phyloP scores from a whole-genome alignment of 2,888 invertebrate genomes.

The Chrysodeixis includens region DNA sequence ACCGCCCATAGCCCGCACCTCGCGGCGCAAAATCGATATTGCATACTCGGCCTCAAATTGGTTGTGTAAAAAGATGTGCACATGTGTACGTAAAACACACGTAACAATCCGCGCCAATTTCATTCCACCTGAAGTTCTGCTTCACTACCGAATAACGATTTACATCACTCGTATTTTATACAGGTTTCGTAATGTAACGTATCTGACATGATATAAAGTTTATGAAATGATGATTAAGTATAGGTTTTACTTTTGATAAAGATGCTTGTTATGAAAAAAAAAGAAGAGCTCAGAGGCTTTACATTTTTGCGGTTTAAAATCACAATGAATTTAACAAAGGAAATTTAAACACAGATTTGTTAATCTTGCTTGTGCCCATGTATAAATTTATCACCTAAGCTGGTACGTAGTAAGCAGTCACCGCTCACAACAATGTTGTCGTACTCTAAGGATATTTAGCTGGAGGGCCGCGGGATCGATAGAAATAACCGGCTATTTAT shows the following conservation, averaged over 20 bases:
- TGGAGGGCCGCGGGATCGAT: slow-evolving; percentile 74
- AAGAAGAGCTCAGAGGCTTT: not conserved
- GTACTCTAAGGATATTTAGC: slow-evolving; percentile 77
- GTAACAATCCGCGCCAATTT: slow-evolving; percentile 9
- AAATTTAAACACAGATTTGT: slow-evolving; percentile 13
- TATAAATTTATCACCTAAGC: slow-evolving; percentile 44
- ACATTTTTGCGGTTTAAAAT: not conserved
- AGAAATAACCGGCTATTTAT: slow-evolving; percentile 82
- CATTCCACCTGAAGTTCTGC: slow-evolving; percentile 1
- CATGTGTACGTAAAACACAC: slow-evolving; percentile 10
- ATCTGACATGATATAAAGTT: not conserved
- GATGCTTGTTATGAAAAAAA: not conserved
- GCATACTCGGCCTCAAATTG: slow-evolving; percentile 42
- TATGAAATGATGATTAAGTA: no score
- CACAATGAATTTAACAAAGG: not conserved
- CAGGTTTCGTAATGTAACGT: not conserved
- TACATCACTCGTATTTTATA: not conserved
- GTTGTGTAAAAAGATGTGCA: slow-evolving; percentile 29
- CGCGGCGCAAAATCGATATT: slow-evolving; percentile 47
- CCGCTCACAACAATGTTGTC: slow-evolving; percentile 72
- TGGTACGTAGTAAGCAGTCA: slow-evolving; percentile 44
- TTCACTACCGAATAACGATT: not conserved
- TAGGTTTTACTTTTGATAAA: not conserved
- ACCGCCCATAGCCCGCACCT: slow-evolving; percentile 33
- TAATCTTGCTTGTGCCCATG: slow-evolving; percentile 22